These are phyloP conservation scores for Setophaga petechia DNA, from an alignment of 2,113 vertebrate genomes.

Conservation along the genomic window DNA sequence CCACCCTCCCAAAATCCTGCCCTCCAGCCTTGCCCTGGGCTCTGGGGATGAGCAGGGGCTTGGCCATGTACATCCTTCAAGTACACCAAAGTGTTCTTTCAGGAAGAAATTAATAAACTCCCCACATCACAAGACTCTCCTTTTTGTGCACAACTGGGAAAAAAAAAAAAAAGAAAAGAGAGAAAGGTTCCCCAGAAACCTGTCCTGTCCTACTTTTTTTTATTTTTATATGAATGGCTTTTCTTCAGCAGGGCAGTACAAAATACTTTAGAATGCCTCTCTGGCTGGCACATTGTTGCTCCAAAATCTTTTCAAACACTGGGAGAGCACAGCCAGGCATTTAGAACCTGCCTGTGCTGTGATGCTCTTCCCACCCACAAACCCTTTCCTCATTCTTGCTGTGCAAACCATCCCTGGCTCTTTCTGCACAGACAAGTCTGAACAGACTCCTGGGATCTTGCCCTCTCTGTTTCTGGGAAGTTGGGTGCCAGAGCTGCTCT, in stretches of 20 bases:
- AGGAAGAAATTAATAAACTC: neutral
- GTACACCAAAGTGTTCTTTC: neutral
- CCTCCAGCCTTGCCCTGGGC: neutral
- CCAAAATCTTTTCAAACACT: slow-evolving; percentile 34
- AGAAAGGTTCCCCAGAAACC: neutral
- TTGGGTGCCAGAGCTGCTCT: neutral
- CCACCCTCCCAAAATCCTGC: neutral
- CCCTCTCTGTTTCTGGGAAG: slow-evolving; percentile 62
- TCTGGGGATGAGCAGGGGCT: neutral
- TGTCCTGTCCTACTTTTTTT: neutral
- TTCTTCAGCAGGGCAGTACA: neutral
- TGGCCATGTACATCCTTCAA: neutral
- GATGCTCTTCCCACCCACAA: slow-evolving; percentile 23
- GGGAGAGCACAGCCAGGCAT: slow-evolving; percentile 14
- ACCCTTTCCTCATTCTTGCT: slow-evolving; percentile 9
- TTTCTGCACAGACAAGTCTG: slow-evolving; percentile 43
- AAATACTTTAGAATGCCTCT: neutral
- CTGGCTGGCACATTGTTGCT: slow-evolving; percentile 16
- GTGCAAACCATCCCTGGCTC: neutral
- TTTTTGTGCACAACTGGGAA: neutral
- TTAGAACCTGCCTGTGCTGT: neutral
- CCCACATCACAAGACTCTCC: neutral
- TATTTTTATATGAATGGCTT: neutral
- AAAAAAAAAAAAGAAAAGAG: neutral
- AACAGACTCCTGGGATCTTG: slow-evolving; percentile 31